Percentiles rank a stretch among this genome's conserved stretches.
Evolutionary conservation across 2,888 invertebrate genomes (phyloP).

Genomic region (Hyles lineata): DNA sequence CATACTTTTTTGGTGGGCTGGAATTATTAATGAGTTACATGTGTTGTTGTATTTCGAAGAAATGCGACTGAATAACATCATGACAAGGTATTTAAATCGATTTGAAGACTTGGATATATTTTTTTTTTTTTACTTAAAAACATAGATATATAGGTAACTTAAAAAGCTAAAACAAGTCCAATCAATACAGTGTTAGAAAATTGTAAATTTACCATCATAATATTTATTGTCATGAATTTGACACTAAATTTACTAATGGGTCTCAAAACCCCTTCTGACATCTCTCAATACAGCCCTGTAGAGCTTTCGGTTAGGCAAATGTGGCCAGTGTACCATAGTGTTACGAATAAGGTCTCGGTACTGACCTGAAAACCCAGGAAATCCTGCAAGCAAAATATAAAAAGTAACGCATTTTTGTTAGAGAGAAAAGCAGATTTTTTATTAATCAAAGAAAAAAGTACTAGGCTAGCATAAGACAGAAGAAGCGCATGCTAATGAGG

Average conservation of each 20-base stretch:
- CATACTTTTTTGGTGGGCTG: not conserved
- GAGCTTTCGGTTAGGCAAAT: slow-evolving; percentile 11
- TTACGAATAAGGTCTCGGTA: slow-evolving; percentile 41
- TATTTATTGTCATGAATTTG: too few relatives aligned
- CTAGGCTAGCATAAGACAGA: not conserved
- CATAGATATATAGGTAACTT: too few relatives aligned
- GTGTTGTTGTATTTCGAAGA: too few relatives aligned
- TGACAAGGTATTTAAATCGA: too few relatives aligned
- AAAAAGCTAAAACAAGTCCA: too few relatives aligned
- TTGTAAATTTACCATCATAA: too few relatives aligned
- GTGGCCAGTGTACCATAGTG: slow-evolving; percentile 15
- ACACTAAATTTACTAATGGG: not conserved
- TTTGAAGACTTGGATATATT: too few relatives aligned
- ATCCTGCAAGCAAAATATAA: slow-evolving; percentile 80
- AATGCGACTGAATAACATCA: too few relatives aligned
- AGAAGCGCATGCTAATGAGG: not conserved
- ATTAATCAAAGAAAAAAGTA: not conserved
- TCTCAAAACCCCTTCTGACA: not conserved
- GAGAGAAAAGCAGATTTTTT: slow-evolving; percentile 30
- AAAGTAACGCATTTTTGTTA: slow-evolving; percentile 60
- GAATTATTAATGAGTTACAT: too few relatives aligned
- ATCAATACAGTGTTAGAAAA: too few relatives aligned
- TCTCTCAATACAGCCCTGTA: slow-evolving; percentile 17
- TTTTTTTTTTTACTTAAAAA: too few relatives aligned
- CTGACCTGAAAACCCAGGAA: slow-evolving; percentile 84